Base-by-base conservation (phyloP, 1,140 invertebrate genomes). In the Panagrolaimus sp. region DNA sequence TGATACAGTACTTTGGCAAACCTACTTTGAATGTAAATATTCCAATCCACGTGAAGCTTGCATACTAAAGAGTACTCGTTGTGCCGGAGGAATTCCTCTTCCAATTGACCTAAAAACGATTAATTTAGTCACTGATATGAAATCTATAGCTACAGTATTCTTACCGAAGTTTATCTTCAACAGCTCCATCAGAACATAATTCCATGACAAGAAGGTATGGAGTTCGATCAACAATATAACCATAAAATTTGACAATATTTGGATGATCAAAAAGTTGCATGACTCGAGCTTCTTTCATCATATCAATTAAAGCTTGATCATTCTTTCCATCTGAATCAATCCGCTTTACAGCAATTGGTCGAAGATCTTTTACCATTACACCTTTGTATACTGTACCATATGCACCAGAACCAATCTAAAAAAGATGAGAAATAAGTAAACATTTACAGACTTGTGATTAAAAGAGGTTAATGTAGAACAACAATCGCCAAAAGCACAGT, bases 231-330 rank as follows among this genome's bases (percentile, higher is more conserved):
- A 78, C 65, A 43, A 76, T 71, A 63, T 75, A 78, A 9, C 78
- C 76, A 47, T 80, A 70, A 32, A 78, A 78, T 58, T 72, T 71
- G 67, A 80, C 76, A 63, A 78, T 79, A 66, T 78, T 78, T 55
- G 63, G 45, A 69, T 78, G 75, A 48, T 78, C 75, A 66, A 73
- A 78, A 7, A 80, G 38, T 21, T 79, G 78, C 77, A 78, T 78
- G 6, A 78, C 77, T 26, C 77, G 72, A 1, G 77, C 77, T 47
- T 78, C 77, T 26, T 77, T 77, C 71, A 80, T 79, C 77, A 78
- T 78, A 43, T 78, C 77, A 17, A 63, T 62, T 12, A 78, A 66
- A 14, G 48, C 74, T 46, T 77, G 69, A 28, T 77, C 78, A 44
- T 48, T 73, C 10, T 81, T 79, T 15, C 66, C 67, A 24, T 77